Evolutionary conservation across 2,888 invertebrate genomes (phyloP).

Genomic region (Dryobota labecula): DNA sequence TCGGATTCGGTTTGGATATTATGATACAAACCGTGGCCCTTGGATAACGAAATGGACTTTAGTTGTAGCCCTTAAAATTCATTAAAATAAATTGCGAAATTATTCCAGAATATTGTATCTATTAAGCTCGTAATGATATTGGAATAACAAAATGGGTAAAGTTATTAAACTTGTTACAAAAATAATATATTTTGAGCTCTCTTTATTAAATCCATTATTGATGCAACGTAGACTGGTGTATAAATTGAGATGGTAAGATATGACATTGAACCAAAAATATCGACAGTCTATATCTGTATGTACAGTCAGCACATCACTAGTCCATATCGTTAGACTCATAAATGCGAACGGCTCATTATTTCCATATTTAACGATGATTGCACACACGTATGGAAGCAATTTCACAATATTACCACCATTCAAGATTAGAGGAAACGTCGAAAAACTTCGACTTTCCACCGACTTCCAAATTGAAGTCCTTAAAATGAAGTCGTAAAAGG

Average conservation of each 20-base stretch:
- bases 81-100: constrained; percentile 36
- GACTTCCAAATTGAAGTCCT: constrained; percentile 38
- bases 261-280: constrained; percentile 7
- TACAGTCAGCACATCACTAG: constrained; percentile 60
- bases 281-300: constrained; percentile 11
- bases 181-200: neutral
- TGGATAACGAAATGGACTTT: constrained; percentile 9
- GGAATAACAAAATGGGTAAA: constrained; percentile 4
- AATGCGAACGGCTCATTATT: constrained; percentile 81
- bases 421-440: constrained; percentile 47
- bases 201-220: neutral
- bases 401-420: constrained; percentile 68
- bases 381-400: constrained; percentile 70
- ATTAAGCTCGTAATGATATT: constrained; percentile 11
- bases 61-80: neutral
- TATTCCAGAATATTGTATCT: constrained; percentile 11
- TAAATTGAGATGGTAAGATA: neutral
- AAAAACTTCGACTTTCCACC: constrained; percentile 47
- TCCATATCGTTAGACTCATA: constrained; percentile 73
- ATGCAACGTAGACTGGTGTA: neutral
- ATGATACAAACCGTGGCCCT: neutral
- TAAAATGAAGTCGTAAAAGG: constrained; percentile 34
- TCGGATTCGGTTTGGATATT: neutral
- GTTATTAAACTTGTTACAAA: neutral
- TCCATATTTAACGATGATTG: constrained; percentile 85